These are phyloP conservation scores for Oithona nana DNA, from an alignment of 2,888 invertebrate genomes.

Conservation along the genomic window DNA sequence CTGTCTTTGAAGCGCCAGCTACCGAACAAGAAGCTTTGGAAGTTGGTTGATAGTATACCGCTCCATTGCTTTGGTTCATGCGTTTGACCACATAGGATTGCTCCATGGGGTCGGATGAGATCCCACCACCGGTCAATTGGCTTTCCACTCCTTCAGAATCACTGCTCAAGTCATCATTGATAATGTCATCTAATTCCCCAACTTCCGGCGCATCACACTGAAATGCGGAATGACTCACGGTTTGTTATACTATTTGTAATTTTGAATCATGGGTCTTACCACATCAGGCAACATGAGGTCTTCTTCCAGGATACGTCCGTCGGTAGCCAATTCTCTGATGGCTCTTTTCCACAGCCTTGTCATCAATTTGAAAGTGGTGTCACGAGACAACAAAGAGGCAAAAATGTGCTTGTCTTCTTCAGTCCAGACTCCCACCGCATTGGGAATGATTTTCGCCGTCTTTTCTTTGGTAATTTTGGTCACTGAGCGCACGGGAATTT, in stretches of 20 bases:
- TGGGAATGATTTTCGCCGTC: conserved; percentile 80
- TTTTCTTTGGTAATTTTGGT: conserved; percentile 76
- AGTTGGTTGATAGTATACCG: not conserved
- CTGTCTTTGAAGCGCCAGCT: too few species aligned
- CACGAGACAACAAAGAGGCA: conserved; percentile 69
- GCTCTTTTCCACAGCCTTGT: conserved; percentile 49
- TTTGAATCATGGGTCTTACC: not conserved
- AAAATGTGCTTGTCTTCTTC: conserved; percentile 63
- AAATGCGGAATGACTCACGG: too few species aligned
- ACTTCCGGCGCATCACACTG: not conserved
- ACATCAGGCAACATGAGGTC: not conserved
- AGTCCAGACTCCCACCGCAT: conserved; percentile 76
- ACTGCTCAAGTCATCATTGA: not conserved
- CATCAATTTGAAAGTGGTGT: conserved; percentile 70
- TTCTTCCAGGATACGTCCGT: not conserved
- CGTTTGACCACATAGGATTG: conserved; percentile 1
- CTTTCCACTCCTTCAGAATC: not conserved
- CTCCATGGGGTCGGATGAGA: not conserved
- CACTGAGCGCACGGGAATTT: conserved; percentile 69
- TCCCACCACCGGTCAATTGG: not conserved
- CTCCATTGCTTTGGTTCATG: not conserved
- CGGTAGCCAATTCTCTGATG: not conserved
- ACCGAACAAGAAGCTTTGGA: too few species aligned
- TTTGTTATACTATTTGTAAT: too few species aligned
- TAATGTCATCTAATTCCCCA: not conserved